phyloP scores from a whole-genome alignment of 2,113 vertebrate species.

The Myocastor coypus region DNA sequence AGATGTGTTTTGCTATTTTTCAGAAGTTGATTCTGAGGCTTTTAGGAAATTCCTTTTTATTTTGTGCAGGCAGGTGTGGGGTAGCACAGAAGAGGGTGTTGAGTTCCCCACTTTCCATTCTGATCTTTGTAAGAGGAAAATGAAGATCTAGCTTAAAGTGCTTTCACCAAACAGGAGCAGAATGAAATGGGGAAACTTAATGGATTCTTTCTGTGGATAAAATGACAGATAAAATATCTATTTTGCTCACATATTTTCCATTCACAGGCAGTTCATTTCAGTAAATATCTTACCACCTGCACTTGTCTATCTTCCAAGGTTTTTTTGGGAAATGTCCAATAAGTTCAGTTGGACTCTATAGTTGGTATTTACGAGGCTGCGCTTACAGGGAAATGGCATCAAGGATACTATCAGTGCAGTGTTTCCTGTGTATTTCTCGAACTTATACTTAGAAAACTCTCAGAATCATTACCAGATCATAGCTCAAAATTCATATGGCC shows the following conservation, averaged over 20 bases:
- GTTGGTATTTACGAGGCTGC: constrained; percentile 80
- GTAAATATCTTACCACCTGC: constrained; percentile 88
- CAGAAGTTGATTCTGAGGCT: constrained; percentile 56
- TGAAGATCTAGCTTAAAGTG: constrained; percentile 77
- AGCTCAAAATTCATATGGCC: constrained; percentile 82
- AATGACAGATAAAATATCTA: constrained; percentile 87
- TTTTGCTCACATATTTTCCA: constrained; percentile 86
- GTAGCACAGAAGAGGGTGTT: neutral
- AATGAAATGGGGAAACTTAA: constrained; percentile 80
- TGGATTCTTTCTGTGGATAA: constrained; percentile 83
- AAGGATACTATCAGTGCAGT: constrained; percentile 79
- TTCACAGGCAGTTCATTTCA: constrained; percentile 85
- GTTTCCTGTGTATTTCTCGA: constrained; percentile 84
- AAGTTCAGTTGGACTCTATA: constrained; percentile 83
- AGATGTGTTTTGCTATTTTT: constrained; percentile 57
- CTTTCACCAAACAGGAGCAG: constrained; percentile 75
- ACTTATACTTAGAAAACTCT: constrained; percentile 84
- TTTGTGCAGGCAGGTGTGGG: neutral
- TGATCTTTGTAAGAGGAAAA: constrained; percentile 74
- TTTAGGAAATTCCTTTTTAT: constrained; percentile 32
- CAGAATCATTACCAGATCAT: constrained; percentile 84
- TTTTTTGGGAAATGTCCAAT: constrained; percentile 84
- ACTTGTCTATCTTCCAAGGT: constrained; percentile 83
- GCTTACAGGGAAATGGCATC: constrained; percentile 84
- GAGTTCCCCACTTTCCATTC: constrained; percentile 65